Percentiles rank a stretch among this genome's conserved stretches.
These are phyloP conservation scores for Aricia artaxerxes DNA, from an alignment of 2,888 invertebrate species.

Conservation along the genomic window DNA sequence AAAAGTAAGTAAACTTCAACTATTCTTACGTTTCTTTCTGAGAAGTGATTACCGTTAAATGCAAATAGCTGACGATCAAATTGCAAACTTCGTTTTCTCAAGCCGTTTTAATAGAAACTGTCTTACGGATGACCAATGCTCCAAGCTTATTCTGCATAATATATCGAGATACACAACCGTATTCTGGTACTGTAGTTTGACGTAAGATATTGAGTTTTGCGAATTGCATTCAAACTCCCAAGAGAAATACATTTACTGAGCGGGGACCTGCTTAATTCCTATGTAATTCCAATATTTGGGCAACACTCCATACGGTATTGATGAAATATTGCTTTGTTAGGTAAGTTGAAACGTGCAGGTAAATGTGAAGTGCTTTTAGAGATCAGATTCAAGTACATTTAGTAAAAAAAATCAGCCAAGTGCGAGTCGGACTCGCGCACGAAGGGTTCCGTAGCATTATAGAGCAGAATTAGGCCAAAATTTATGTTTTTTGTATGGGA, in stretches of 20 bases:
- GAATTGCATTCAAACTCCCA: constrained; percentile 40
- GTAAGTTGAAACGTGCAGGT: not conserved
- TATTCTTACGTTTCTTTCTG: too few relatives aligned
- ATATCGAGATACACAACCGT: constrained; percentile 29
- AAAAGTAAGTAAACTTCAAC: too few relatives aligned
- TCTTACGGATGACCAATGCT: constrained; percentile 1
- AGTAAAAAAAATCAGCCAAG: too few relatives aligned
- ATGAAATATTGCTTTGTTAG: constrained; percentile 11
- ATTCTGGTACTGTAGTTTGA: constrained; percentile 36
- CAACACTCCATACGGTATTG: not conserved
- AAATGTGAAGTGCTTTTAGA: not conserved
- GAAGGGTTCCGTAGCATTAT: too few relatives aligned
- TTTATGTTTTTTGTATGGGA: too few relatives aligned
- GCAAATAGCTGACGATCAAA: not conserved
- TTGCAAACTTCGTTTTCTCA: not conserved
- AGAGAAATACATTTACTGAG: constrained; percentile 38
- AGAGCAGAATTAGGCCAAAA: too few relatives aligned
- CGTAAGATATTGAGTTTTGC: constrained; percentile 40
- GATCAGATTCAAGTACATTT: too few relatives aligned
- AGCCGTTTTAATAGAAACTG: not conserved
- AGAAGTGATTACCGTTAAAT: too few relatives aligned
- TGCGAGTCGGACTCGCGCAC: too few relatives aligned
- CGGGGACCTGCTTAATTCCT: constrained; percentile 5
- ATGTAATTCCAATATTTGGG: constrained; percentile 24
- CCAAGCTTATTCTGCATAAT: not conserved